Base-by-base conservation (phyloP, 2,113 vertebrate species). In the Pogonocichla stellata region DNA sequence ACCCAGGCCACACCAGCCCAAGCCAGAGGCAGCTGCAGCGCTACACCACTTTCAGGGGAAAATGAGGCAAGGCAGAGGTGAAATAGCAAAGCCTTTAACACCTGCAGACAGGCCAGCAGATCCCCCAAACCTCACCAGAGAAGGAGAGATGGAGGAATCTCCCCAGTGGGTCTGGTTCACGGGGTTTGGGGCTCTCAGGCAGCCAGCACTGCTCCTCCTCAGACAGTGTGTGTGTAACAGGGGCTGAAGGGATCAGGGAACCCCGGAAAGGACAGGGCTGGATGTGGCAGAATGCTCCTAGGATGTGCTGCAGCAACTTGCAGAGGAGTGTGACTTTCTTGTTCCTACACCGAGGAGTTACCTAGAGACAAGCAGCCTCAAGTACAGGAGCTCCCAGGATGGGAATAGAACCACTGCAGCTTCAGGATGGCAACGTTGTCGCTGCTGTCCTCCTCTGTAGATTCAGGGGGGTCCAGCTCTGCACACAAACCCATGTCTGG, bases 211-310 rank as follows among this genome's bases (percentile, higher is more conserved):
- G 4, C 62, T 45, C 12, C 22, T 89, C 45, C 54, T 45, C 42
- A 42, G 19, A 29, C 0, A 0, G 0, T 0, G 0, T 5, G 33
- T 34, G 61, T 50, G 19, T 10, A 8, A 54, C 2, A 29, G 2
- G 16, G 54, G 67, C 40, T 2, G 4, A 43, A 71, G 75, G 0
- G 0, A 45, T 15, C 36, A 29, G 3, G 1, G 66, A 82, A 31
- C 54, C 53, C 34, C 0, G 0, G n/a, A 25, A 80, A 69, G n/a
- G 19, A 69, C 22, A 40, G 42, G 43, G 20, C 19, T 57, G 48
- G 47, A 80, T 75, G 25, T 14, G 36, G 47, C n/a, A 75, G 48
- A 70, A 61, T 14, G 25, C 31, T 89, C 42, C 57, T 15, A 18
- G 29, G 57, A 87, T 9, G 25, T 24, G 48, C 72, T 70, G 58